Evolutionary conservation across 2,888 invertebrate species (phyloP).

Genomic region (Iselma pallidipennis): DNA sequence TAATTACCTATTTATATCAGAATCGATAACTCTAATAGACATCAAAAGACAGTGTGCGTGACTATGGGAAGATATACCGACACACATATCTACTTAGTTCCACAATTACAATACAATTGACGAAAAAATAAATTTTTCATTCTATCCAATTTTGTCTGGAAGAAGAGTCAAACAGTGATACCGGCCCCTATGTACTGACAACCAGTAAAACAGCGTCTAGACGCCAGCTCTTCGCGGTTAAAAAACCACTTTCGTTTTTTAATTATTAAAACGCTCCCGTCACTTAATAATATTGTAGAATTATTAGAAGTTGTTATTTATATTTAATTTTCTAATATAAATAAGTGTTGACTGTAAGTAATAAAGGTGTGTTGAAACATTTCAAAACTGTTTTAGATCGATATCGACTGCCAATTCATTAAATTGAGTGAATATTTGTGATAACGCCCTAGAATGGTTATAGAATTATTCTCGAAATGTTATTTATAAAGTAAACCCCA

Average conservation of each 20-base stretch:
- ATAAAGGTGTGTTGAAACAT: no score
- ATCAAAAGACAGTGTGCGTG: conserved; percentile 19
- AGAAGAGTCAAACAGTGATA: background rate
- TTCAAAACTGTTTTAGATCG: no score
- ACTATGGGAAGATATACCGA: conserved; percentile 6
- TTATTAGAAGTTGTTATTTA: no score
- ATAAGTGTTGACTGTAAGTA: no score
- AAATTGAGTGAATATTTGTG: conserved; percentile 4
- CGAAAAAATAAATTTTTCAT: background rate
- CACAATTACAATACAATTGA: background rate
- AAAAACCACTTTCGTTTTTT: background rate
- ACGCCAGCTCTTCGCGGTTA: background rate
- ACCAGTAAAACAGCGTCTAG: conserved; percentile 16
- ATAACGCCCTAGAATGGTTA: background rate
- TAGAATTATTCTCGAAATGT: conserved; percentile 3
- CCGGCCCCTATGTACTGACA: conserved; percentile 5
- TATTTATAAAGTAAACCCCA: conserved; percentile 23
- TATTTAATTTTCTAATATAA: no score
- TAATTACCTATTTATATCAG: conserved; percentile 27
- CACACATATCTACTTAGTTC: background rate
- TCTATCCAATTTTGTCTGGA: background rate
- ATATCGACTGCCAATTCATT: conserved; percentile 5
- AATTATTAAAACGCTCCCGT: background rate
- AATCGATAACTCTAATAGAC: conserved; percentile 23
- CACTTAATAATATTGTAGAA: background rate